Conservation (phyloP, 2,797 vertebrate species). For the Eremophila alpestris region DNA sequence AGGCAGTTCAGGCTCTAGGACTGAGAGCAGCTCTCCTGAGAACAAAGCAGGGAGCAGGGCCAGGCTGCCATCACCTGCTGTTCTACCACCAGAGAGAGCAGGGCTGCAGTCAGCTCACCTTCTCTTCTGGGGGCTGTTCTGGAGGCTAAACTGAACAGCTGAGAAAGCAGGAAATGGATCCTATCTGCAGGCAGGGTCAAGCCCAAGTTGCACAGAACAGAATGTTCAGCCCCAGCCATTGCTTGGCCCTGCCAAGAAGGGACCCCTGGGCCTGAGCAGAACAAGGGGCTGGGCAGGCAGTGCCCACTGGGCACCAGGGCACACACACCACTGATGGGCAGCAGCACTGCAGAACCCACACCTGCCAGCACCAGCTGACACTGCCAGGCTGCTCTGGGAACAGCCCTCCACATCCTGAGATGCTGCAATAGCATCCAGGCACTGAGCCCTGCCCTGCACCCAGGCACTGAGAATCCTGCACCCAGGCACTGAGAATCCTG, state of each 20-base stretch:
- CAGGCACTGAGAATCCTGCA: not conserved
- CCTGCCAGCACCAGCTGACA: fast-evolving
- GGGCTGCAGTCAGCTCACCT: not conserved
- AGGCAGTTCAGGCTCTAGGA: not conserved
- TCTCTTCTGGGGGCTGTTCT: not conserved
- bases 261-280: not conserved
- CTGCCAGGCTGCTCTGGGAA: not conserved
- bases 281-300: not conserved
- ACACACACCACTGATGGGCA: not conserved
- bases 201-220: not conserved
- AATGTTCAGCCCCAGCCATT: not conserved
- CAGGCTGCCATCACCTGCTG: not conserved
- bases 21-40: not conserved
- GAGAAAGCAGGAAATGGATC: not conserved
- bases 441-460: not conserved
- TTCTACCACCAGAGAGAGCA: not conserved
- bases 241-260: not conserved
- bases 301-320: not conserved
- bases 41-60: not conserved
- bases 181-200: not conserved
- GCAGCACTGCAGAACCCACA: not conserved
- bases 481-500: no score
- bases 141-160: not conserved
- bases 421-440: not conserved
- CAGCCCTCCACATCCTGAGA: not conserved